Percentiles rank a stretch among this genome's conserved stretches.
Conservation (phyloP, 2,113 vertebrate genomes). For the Rhinolophus sinicus region DNA sequence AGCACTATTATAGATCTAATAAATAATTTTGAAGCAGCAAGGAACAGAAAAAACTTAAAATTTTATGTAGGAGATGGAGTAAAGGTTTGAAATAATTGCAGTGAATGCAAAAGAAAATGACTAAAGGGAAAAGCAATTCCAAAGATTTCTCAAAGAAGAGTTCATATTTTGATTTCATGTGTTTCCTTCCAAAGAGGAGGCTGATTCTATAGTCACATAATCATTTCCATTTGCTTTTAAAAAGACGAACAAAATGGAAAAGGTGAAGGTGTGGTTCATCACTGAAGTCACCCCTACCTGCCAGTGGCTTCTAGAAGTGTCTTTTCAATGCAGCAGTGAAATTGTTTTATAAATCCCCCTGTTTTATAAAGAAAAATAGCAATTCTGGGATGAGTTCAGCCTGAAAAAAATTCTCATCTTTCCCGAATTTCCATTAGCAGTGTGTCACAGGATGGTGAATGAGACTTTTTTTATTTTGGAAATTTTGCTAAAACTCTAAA, state of each 20-base stretch:
- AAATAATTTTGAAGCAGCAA: neutral
- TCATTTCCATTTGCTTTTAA: slow-evolving; percentile 48
- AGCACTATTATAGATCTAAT: neutral
- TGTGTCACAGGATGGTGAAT: neutral
- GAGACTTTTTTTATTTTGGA: neutral
- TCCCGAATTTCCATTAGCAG: slow-evolving; percentile 12
- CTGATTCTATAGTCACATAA: neutral
- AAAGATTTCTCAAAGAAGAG: slow-evolving; percentile 8
- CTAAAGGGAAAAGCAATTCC: neutral
- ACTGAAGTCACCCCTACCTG: neutral
- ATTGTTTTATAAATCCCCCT: slow-evolving; percentile 31
- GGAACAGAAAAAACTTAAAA: neutral
- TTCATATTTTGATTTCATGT: neutral
- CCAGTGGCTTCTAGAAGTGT: neutral
- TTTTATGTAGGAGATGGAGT: neutral
- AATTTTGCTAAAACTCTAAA: slow-evolving; percentile 31
- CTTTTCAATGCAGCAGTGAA: neutral
- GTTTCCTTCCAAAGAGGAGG: neutral
- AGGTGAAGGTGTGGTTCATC: neutral
- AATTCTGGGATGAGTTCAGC: neutral
- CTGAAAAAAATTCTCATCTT: neutral
- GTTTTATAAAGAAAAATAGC: slow-evolving; percentile 42
- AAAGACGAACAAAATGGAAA: slow-evolving; percentile 11
- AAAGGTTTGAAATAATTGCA: slow-evolving; percentile 20
- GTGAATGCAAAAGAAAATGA: neutral